Evolutionary conservation across 2,888 invertebrate genomes (phyloP).

Genomic region (Trichopoda pennipes): DNA sequence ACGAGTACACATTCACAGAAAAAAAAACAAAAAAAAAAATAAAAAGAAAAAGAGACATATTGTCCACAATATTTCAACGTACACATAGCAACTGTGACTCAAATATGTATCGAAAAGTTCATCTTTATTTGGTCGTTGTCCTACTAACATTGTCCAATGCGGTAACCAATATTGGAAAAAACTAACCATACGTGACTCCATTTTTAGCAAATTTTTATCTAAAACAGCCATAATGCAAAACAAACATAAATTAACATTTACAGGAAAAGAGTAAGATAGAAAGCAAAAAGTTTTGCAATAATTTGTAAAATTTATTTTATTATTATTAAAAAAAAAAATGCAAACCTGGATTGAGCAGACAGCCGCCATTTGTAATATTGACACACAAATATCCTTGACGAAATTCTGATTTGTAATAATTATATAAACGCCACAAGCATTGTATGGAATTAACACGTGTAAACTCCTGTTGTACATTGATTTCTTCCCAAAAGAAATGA

Average conservation of each 20-base stretch:
- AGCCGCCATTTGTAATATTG: constrained; percentile 73
- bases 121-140: constrained; percentile 82
- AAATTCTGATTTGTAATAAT: constrained; percentile 73
- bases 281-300: neutral
- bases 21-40: neutral
- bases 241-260: neutral
- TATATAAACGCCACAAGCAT: constrained; percentile 76
- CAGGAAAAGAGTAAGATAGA: too few relatives aligned
- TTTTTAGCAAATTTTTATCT: constrained; percentile 80
- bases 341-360: constrained; percentile 78
- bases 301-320: neutral
- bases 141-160: constrained; percentile 81
- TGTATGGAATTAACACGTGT: constrained; percentile 79
- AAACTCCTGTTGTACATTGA: constrained; percentile 78
- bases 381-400: constrained; percentile 76
- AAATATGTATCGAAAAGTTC: constrained; percentile 82
- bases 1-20: constrained; percentile 23
- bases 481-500: constrained; percentile 80
- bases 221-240: constrained; percentile 12
- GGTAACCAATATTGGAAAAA: constrained; percentile 82
- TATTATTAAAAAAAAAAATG: constrained; percentile 19
- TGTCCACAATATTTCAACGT: constrained; percentile 73
- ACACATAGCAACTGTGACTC: constrained; percentile 84
- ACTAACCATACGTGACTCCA: constrained; percentile 81
- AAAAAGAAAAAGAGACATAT: neutral